Base-by-base conservation (phyloP, 2,888 invertebrate genomes). In the Nymphalis urticae region DNA sequence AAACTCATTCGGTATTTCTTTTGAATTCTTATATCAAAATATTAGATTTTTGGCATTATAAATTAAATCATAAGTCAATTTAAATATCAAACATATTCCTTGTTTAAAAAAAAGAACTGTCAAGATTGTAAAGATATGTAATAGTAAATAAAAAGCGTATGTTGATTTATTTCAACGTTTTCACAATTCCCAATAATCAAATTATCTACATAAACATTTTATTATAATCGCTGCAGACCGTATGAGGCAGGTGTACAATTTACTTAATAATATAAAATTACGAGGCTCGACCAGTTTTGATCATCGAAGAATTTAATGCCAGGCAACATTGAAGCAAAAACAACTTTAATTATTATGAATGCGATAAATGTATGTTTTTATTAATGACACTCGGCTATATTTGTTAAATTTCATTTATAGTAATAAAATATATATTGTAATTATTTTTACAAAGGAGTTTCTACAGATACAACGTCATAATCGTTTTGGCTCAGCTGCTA, bases 191-290 rank as follows among this genome's bases (percentile, higher is more conserved):
- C 85, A 84, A 87, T 89, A 89, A 89, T 88, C 87, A 80, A 89
- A 89, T 90, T 89, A 89, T 77, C 82, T 83, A 87, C 82, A 87
- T 82, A 89, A 89, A 89, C 88, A 89, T 88, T 85, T 83, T 83
- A 85, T 83, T 82, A 85, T 87, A 87, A 86, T 85, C 74, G 76
- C 77, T 80, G 77, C 75, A 73, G n/a, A 56, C 8, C 70, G 73
- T 75, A 42, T 42, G 65, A 72, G 72, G 73, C 87, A 84, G 85
- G 83, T 87, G 88, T 82, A 71, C 85, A 86, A 89, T 89, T 89
- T 87, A 83, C 80, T 87, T 88, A 89, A 89, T 89, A 82, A 87
- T 84, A 84, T 85, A 82, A 88, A 88, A 89, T 89, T 88, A 83
- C 85, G 53, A 53, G 53, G 16, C 24, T 27, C 80, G 75, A 86